A percentile compares a stretch with the other conserved stretches of the same genome.
Evolutionary conservation across 1,140 invertebrate genomes (phyloP).

Genomic region (Rhopalosiphum maidis): DNA sequence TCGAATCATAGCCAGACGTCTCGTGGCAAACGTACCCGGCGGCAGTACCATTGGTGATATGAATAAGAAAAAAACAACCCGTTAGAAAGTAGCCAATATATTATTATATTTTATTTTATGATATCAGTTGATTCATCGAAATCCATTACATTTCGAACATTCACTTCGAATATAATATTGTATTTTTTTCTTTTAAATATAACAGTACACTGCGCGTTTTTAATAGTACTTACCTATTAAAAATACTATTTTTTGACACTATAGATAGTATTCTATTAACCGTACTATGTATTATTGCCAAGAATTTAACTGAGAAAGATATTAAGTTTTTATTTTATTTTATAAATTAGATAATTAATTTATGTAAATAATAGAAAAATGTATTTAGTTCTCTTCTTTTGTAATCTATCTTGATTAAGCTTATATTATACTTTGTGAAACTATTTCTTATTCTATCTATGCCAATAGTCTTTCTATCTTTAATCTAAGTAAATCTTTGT

Average conservation of each 20-base stretch:
- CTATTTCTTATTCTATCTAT: not conserved
- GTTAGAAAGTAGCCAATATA: constrained; percentile 1
- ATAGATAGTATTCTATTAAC: not conserved
- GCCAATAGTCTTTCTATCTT: not conserved
- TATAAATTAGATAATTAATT: not conserved
- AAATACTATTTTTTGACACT: not conserved
- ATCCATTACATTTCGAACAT: not conserved
- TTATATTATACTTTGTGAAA: not conserved
- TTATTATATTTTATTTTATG: not conserved
- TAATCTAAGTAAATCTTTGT: not conserved
- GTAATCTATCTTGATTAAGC: not conserved
- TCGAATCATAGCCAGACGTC: not conserved
- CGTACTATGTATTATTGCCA: not conserved
- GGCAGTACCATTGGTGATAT: not conserved
- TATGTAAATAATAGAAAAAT: not conserved
- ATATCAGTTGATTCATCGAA: not conserved
- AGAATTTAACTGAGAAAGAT: not conserved
- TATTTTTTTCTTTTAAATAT: not conserved
- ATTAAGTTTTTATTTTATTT: not conserved
- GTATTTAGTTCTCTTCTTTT: not conserved
- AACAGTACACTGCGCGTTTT: not conserved
- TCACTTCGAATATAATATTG: not conserved
- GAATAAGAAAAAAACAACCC: not conserved
- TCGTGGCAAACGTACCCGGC: not conserved
- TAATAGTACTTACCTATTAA: not conserved